Evolutionary conservation across 1,140 invertebrate species (phyloP), one percentile per base, ranked within the genome.

Genomic region (Macrobrachium rosenbergii): DNA sequence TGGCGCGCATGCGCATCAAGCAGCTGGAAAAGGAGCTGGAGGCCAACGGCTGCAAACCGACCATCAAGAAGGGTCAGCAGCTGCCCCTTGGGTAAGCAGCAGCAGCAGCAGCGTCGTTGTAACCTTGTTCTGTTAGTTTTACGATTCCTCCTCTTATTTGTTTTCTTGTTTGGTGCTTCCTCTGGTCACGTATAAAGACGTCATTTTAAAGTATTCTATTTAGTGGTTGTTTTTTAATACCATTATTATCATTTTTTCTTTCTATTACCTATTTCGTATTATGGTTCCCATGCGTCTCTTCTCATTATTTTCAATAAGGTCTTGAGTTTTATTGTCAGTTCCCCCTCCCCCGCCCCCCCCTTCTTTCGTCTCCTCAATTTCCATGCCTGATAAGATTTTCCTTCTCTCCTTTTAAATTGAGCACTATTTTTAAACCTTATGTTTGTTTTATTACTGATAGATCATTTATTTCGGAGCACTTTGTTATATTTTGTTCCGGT

Each of bases 1-100:
- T 97, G 92, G 96, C 97, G 0, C 93, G 95, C 89, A 93, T 97
- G 83, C 94, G 96, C 89, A 96, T 97, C 88, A 94, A 95, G 69
- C 96, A 97, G 91, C 92, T 98, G 83, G 96, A 97, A 90, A 96
- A 96, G 91, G 95, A 96, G 90, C 78, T 90, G 7, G 85, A 87
- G 37, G 83, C 80, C 52, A 76, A 76, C 14, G 86, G 86, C 2
- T 59, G 58, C n/a, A 88, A 83, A 23, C 80, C 60, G 3, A 17
- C 43, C 0, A 63, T 59, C 11, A 82, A 88, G 45, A 81, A 87
- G 12, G 43, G 52, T 14, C 21, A 45, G 10, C 73, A 58, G 1
- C 73, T 78, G 0, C n/a, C 63, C 0, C 60, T 43, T 23, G 75
- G 80, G 86, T 87, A 37, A 87, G 81, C 5, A 1, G 10, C 17